Base-by-base conservation (phyloP, 2,888 invertebrate genomes). In the Callosobruchus maculatus region DNA sequence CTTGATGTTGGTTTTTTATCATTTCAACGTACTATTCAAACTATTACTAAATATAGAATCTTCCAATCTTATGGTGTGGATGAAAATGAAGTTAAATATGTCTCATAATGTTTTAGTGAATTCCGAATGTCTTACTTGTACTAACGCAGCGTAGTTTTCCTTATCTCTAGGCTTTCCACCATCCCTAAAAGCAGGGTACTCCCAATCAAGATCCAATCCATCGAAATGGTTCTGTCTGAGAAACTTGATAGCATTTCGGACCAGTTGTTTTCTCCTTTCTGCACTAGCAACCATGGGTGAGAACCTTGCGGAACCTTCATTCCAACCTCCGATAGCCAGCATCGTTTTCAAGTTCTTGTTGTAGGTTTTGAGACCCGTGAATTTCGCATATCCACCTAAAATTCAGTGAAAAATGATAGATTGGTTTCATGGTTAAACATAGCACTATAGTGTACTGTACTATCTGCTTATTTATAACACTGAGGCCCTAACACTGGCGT, bases 141-240 rank as follows among this genome's bases (percentile, higher is more conserved):
- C n/a, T n/a, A n/a, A n/a, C n/a, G n/a, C 20, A 20, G 70, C 9
- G n/a, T 0, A 21, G 22, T 18, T 70, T 18, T 70, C 70, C 22
- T 22, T 21, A 9, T 21, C 21, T 68, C 66, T 78, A 83, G 84
- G 72, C 82, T 82, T 75, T 86, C 86, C 3, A 22, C 90, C 86
- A 75, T 91, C 91, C 31, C 91, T 85, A 70, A 90, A 89, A 70
- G 87, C 89, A 0, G 93, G 93, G 78, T 92, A 93, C 80, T 93
- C 92, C 93, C 94, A 94, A 82, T 94, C 93, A 0, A 94, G 71
- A 80, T 94, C 93, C 0, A 94, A 86, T 0, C 94, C 94, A 80
- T 94, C 92, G 77, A 94, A 94, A 0, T 88, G 88, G 80, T 92
- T 87, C 1, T 87, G 86, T 68, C 86, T 81, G 0, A 93, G 79